Evolutionary conservation across 2,797 vertebrate species (phyloP), one percentile per base, ranked within the genome.

Genomic region (Tapirus indicus): DNA sequence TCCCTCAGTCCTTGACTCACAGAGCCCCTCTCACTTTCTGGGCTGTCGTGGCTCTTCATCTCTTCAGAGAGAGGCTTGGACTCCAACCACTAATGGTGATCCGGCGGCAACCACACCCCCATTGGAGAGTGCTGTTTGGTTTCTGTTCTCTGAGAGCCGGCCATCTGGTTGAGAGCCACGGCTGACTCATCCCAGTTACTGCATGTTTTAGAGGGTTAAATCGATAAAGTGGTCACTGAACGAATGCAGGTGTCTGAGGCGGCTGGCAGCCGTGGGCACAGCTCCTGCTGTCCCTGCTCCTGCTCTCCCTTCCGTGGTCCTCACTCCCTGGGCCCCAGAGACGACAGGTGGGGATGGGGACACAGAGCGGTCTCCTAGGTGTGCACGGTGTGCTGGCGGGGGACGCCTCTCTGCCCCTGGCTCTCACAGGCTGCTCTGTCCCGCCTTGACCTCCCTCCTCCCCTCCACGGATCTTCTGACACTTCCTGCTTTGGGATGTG

Each of bases 391-490:
- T 3, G 27, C 13, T 0, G 2, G 7, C 23, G 21, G 23, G 25
- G 66, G 60, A 23, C 6, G 5, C 56, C 41, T 4, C 17, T 23
- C 32, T 75, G 2, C 23, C 6, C 13, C 68, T 62, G 25, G 23
- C 41, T 54, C 25, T 69, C 13, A 21, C 7, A 18, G 12, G 23
- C n/a, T 16, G 47, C 72, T 66, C 3, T 77, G 25, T n/a, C 12
- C 7, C 2, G 25, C 2, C 23, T 35, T 2, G 1, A 11, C 17
- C 38, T 38, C 4, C 29, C 32, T 29, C 23, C 5, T 20, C 9
- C 32, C 11, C 68, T 41, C 66, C 25, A 3, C 1, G 21, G 11
- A 12, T 35, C 44, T n/a, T 77, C 52, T 32, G 12, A 8, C 17
- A 41, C 44, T 72, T 60, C 38, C 23, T 69, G 25, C 32, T 47